These are phyloP conservation scores for Sarcophaga variegata DNA, from an alignment of 2,888 invertebrate species.

Conservation along the genomic window DNA sequence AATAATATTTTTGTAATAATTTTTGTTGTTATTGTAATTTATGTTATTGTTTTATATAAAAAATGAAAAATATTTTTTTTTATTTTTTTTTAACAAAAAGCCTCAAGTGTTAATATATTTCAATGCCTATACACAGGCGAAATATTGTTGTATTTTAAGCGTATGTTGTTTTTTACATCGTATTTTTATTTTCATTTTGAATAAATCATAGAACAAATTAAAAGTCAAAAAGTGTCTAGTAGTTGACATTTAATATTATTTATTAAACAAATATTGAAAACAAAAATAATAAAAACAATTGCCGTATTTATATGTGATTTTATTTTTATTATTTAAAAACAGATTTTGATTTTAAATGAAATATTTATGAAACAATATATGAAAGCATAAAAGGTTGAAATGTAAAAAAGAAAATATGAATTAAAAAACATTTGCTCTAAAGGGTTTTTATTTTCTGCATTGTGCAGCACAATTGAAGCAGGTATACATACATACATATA, in stretches of 20 bases:
- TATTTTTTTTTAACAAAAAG: background rate
- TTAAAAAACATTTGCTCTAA: no score
- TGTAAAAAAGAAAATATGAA: no score
- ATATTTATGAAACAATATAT: no score
- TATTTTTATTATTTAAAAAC: constrained; percentile 21
- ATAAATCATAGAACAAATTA: constrained; percentile 68
- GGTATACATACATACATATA: no score
- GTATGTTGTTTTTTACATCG: background rate
- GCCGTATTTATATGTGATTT: constrained; percentile 19
- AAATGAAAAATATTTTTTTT: constrained; percentile 12
- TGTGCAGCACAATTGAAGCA: no score
- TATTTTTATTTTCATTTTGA: constrained; percentile 17
- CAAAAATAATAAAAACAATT: background rate
- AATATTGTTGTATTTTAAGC: background rate
- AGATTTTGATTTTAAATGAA: background rate
- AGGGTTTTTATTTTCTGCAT: no score
- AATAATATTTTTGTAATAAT: constrained; percentile 33
- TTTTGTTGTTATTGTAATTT: background rate
- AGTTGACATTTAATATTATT: constrained; percentile 66
- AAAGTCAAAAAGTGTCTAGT: constrained; percentile 67
- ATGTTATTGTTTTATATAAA: constrained; percentile 24
- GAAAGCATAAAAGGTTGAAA: no score
- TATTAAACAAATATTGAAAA: constrained; percentile 55
- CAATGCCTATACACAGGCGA: constrained; percentile 10
- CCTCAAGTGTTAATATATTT: constrained; percentile 62